Conservation (phyloP, 2,113 vertebrate genomes). For the Serilophus lunatus region DNA sequence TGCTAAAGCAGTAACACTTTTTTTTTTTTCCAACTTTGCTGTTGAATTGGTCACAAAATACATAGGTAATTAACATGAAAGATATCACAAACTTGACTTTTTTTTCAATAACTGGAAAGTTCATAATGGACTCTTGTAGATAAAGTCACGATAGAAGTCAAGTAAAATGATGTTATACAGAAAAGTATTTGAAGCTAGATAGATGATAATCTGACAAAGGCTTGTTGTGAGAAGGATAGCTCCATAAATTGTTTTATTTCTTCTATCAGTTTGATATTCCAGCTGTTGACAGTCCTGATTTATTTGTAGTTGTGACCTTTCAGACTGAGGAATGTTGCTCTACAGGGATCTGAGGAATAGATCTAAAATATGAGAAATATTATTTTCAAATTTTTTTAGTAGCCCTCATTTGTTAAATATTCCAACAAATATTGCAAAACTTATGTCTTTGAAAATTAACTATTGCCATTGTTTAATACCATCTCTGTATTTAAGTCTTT, state of each 20-base stretch:
- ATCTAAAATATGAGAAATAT: background rate
- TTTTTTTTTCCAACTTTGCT: background rate
- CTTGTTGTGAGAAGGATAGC: background rate
- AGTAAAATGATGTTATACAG: background rate
- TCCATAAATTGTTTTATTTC: background rate
- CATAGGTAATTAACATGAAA: background rate
- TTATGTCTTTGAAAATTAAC: background rate
- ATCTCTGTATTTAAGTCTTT: background rate
- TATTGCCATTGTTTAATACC: background rate
- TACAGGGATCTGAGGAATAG: background rate
- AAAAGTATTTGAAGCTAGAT: background rate
- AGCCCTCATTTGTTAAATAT: background rate
- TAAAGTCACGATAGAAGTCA: background rate
- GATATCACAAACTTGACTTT: background rate
- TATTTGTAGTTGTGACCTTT: slow-evolving; percentile 6
- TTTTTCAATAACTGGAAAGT: background rate
- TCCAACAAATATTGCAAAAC: background rate
- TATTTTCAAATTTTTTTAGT: background rate
- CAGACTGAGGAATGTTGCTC: background rate
- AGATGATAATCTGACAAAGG: background rate
- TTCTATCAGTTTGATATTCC: background rate
- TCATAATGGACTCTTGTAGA: background rate
- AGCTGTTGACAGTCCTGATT: background rate
- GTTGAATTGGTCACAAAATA: background rate
- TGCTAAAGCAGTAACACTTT: background rate